These are phyloP conservation scores for Columba janthina DNA, from an alignment of 2,113 vertebrate genomes.

Conservation along the genomic window DNA sequence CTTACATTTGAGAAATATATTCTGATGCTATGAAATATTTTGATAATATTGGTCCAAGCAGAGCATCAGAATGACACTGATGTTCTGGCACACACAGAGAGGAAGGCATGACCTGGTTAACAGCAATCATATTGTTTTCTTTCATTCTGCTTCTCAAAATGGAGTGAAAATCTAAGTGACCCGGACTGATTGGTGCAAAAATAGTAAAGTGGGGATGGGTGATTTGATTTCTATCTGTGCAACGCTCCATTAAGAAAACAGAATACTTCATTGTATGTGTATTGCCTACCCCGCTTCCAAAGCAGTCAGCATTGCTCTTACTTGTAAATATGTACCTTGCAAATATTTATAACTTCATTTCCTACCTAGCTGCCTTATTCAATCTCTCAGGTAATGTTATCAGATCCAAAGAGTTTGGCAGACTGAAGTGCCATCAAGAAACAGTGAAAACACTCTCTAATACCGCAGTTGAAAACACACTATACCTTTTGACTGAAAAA, in stretches of 20 bases:
- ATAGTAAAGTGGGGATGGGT: not conserved
- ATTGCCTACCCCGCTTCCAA: not conserved
- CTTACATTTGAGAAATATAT: not conserved
- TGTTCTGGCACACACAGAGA: not conserved
- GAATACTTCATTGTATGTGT: conserved; percentile 29
- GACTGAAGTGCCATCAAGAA: not conserved
- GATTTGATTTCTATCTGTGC: conserved; percentile 43
- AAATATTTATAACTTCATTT: conserved; percentile 51
- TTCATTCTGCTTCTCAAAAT: conserved; percentile 9
- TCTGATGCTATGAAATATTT: not conserved
- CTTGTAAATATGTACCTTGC: not conserved
- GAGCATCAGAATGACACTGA: not conserved
- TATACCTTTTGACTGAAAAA: not conserved
- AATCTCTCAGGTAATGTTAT: not conserved
- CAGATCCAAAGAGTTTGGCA: not conserved
- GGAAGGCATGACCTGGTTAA: not conserved
- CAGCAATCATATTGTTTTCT: not conserved
- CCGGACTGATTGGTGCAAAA: not conserved
- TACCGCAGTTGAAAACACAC: not conserved
- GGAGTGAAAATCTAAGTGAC: conserved; percentile 23
- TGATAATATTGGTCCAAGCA: not conserved
- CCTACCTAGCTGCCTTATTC: not conserved
- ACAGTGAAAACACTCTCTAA: not conserved
- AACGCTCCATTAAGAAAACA: conserved; percentile 35
- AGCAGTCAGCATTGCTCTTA: not conserved